Percentiles rank a stretch among this genome's conserved stretches.
Evolutionary conservation across 1,140 invertebrate genomes (phyloP).

Genomic region (Sipha flava): DNA sequence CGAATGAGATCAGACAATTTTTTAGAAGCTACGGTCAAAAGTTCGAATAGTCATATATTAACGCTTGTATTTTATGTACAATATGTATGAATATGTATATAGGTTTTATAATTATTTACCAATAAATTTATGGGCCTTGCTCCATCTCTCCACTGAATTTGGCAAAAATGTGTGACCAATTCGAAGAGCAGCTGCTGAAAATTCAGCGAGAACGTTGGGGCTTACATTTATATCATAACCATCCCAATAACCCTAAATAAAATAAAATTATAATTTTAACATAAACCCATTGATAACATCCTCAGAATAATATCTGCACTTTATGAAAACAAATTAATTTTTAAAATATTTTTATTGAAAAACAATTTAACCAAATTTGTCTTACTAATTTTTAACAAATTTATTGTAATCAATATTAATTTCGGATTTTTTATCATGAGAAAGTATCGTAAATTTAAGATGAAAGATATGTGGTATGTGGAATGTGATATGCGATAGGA

Average conservation of each 20-base stretch:
- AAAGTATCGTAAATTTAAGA: too few relatives aligned
- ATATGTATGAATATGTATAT: too few relatives aligned
- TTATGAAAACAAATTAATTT: too few relatives aligned
- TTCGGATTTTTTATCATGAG: too few relatives aligned
- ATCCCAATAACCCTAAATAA: constrained; percentile 70
- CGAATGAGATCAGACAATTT: constrained; percentile 76
- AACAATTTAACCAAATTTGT: too few relatives aligned
- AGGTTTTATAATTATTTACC: constrained; percentile 48
- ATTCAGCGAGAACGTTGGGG: constrained; percentile 56
- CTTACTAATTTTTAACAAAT: too few relatives aligned
- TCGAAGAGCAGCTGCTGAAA: constrained; percentile 72
- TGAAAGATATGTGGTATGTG: too few relatives aligned
- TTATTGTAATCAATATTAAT: too few relatives aligned
- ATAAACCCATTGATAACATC: too few relatives aligned
- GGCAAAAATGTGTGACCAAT: constrained; percentile 76
- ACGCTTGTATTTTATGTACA: background rate
- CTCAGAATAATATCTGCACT: too few relatives aligned
- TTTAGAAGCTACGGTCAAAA: constrained; percentile 62
- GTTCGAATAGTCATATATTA: background rate
- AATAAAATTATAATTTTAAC: background rate
- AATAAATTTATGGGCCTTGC: constrained; percentile 83
- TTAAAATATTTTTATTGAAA: too few relatives aligned
- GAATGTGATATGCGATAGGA: too few relatives aligned
- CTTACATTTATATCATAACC: constrained; percentile 62
- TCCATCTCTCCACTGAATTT: constrained; percentile 51